phyloP scores from a whole-genome alignment of 64 coral and sea anemone species.

The Montipora efflorescens region DNA sequence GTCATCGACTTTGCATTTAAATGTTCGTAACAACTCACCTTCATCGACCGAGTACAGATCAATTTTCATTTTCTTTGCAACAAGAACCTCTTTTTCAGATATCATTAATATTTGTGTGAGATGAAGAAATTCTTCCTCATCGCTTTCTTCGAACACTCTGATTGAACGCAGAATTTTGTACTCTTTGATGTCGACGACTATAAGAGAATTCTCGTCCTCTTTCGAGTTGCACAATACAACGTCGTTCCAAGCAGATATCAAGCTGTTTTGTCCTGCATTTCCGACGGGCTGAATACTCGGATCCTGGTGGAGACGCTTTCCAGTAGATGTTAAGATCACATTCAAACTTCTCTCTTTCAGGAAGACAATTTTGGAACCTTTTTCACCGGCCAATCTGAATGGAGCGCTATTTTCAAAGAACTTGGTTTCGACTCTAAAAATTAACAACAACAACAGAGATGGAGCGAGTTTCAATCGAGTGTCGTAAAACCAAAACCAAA shows the following conservation, averaged over 20 bases:
- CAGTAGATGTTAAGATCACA: constrained; percentile 44
- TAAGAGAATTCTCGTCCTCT: constrained; percentile 72
- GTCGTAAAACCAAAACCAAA: no score
- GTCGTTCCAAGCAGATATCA: constrained; percentile 53
- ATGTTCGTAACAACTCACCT: constrained; percentile 55
- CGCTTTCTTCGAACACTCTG: constrained; percentile 69
- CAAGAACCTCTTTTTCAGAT: constrained; percentile 68
- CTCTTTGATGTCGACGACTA: constrained; percentile 59
- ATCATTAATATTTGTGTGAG: constrained; percentile 84
- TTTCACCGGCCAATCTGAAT: constrained; percentile 63
- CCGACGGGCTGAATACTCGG: constrained; percentile 70
- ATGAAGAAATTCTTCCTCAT: constrained; percentile 88
- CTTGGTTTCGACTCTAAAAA: constrained; percentile 49
- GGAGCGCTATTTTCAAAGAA: constrained; percentile 73
- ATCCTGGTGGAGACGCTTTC: constrained; percentile 41
- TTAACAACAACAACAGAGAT: background rate
- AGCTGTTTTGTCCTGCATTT: constrained; percentile 74
- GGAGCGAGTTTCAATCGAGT: no score
- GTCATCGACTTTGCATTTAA: constrained; percentile 79
- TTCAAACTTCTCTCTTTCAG: constrained; percentile 77
- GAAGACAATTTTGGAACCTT: constrained; percentile 64
- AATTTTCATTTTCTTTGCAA: constrained; percentile 89
- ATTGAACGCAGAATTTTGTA: constrained; percentile 62
- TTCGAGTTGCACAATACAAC: constrained; percentile 76
- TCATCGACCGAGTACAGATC: constrained; percentile 71